These are phyloP conservation scores for Babylonia areolata DNA, from an alignment of 1,140 invertebrate genomes.

Conservation along the genomic window DNA sequence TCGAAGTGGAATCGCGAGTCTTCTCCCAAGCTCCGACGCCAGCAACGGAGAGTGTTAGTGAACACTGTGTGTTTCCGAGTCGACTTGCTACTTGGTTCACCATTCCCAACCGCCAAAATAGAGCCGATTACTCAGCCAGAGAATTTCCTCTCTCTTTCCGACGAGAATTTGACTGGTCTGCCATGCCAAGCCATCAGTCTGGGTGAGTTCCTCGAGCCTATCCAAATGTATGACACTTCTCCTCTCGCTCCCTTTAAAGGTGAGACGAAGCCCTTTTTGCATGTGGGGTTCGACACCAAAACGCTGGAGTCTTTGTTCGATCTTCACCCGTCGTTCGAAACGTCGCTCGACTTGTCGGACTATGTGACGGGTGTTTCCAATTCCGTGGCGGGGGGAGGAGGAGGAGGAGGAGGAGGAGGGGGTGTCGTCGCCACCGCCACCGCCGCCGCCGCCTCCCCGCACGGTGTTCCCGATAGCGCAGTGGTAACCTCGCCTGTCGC, in stretches of 20 bases:
- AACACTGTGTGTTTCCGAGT: not conserved
- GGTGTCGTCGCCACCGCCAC: not conserved
- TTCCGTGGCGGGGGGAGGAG: not conserved
- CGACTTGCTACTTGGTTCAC: slow-evolving; percentile 2
- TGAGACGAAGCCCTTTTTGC: slow-evolving; percentile 41
- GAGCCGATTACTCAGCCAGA: slow-evolving; percentile 42
- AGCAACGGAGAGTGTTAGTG: not conserved
- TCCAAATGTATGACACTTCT: slow-evolving; percentile 50
- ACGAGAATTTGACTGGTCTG: slow-evolving; percentile 38
- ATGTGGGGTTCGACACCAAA: slow-evolving; percentile 36
- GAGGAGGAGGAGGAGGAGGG: not conserved
- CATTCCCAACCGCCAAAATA: slow-evolving; percentile 51
- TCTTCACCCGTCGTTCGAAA: slow-evolving; percentile 44
- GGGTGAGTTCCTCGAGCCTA: slow-evolving; percentile 53
- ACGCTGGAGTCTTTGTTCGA: slow-evolving; percentile 42
- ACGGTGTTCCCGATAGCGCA: slow-evolving; percentile 16
- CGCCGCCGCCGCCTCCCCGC: not conserved
- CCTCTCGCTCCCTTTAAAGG: slow-evolving; percentile 38
- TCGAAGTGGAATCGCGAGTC: slow-evolving; percentile 5
- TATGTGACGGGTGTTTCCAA: slow-evolving; percentile 11
- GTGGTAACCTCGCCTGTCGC: slow-evolving; percentile 36
- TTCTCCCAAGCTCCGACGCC: not conserved
- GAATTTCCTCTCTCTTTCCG: slow-evolving; percentile 44
- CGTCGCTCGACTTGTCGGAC: slow-evolving; percentile 38
- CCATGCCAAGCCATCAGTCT: slow-evolving; percentile 28